Percentiles rank a stretch among this genome's conserved stretches.
Evolutionary conservation across 2,113 vertebrate species (phyloP).

Genomic region (Rhinolophus sinicus): DNA sequence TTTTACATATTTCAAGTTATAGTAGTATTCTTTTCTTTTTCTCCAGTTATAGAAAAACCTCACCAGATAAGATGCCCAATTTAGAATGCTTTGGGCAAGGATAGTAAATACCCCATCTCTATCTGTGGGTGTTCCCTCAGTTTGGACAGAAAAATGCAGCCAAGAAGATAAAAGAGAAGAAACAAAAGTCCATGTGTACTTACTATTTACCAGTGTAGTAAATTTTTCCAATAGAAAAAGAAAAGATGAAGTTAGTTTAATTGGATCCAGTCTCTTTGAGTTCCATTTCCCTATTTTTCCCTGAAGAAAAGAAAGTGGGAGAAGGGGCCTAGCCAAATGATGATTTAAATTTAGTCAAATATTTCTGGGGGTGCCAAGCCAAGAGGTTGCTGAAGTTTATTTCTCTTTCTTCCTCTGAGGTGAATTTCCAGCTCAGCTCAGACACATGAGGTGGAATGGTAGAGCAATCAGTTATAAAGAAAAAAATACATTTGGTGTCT

Average conservation of each 20-base stretch:
- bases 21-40: neutral
- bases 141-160: neutral
- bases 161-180: neutral
- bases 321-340: slow-evolving; percentile 66
- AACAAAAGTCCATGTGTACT: slow-evolving; percentile 3
- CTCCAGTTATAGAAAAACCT: neutral
- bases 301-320: slow-evolving; percentile 39
- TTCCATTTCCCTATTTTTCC: slow-evolving; percentile 41
- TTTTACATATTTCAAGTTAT: slow-evolving; percentile 24
- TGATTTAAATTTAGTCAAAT: slow-evolving; percentile 76
- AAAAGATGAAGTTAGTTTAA: slow-evolving; percentile 65
- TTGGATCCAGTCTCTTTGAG: slow-evolving; percentile 57
- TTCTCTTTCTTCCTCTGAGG: slow-evolving; percentile 78
- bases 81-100: neutral
- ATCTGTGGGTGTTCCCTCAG: neutral
- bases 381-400: slow-evolving; percentile 77
- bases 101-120: neutral
- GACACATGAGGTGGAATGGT: slow-evolving; percentile 76
- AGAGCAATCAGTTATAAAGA: slow-evolving; percentile 85
- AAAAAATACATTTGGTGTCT: slow-evolving; percentile 83
- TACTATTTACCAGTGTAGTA: slow-evolving; percentile 38
- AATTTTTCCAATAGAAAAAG: slow-evolving; percentile 22
- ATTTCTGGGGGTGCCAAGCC: slow-evolving; percentile 75
- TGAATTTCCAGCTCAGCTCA: slow-evolving; percentile 79
- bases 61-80: neutral